A percentile compares a stretch with the other conserved stretches of the same genome.
Conservation (phyloP, 2,797 vertebrate genomes). For the Fistularia commersonii region DNA sequence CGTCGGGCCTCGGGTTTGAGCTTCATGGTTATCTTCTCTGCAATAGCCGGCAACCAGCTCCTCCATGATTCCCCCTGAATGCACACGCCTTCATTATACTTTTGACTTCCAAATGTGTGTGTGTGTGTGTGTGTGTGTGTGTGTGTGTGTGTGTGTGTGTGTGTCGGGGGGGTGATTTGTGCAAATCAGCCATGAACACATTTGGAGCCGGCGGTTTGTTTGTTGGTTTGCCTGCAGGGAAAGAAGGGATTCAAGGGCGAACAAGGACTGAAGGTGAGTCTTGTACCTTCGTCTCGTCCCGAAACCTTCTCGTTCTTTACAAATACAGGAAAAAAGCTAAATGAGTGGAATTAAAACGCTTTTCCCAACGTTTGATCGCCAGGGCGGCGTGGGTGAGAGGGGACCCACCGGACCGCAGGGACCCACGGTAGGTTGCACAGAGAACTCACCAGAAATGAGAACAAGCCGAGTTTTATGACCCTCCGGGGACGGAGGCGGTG, state of each 20-base stretch:
- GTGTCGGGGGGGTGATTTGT: not conserved
- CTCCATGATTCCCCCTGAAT: conserved; percentile 6
- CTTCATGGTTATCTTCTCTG: conserved; percentile 11
- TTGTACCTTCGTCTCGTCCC: conserved; percentile 3
- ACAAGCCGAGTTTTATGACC: too few species aligned
- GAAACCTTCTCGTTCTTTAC: not conserved
- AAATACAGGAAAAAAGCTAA: not conserved
- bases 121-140: too few species aligned
- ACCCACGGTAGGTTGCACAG: conserved; percentile 63
- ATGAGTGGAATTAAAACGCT: too few species aligned
- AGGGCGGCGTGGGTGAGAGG: conserved; percentile 75
- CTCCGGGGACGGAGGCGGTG: too few species aligned
- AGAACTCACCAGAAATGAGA: too few species aligned
- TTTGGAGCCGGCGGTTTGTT: conserved; percentile 4
- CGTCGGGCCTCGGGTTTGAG: conserved; percentile 68
- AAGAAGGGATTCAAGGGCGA: conserved; percentile 82
- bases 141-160: too few species aligned
- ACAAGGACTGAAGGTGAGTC: conserved; percentile 79
- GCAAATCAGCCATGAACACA: conserved; percentile 23
- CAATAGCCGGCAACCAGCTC: conserved; percentile 5
- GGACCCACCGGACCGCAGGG: conserved; percentile 72
- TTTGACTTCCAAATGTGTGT: not conserved
- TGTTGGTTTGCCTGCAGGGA: conserved; percentile 71
- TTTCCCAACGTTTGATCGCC: conserved; percentile 3
- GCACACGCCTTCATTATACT: conserved; percentile 9